phyloP scores from a whole-genome alignment of 2,113 vertebrate genomes.

The Xiphias gladius region DNA sequence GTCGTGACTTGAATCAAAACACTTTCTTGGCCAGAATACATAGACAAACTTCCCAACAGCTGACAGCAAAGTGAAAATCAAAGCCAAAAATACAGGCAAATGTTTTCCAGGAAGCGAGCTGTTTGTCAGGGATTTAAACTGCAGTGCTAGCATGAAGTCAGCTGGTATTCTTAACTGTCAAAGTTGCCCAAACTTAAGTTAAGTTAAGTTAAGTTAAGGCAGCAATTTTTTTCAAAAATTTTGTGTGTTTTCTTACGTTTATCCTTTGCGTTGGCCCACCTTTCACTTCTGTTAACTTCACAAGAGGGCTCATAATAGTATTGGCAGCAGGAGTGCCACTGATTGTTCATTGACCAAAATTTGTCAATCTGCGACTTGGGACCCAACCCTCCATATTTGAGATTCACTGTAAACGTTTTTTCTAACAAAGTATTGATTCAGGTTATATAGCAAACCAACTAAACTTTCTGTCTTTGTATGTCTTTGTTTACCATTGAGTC shows the following conservation, averaged over 20 bases:
- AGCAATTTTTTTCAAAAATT: not conserved
- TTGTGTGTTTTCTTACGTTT: not conserved
- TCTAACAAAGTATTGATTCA: constrained; percentile 61
- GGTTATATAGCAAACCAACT: constrained; percentile 68
- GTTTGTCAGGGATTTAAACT: constrained; percentile 47
- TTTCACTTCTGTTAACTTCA: constrained; percentile 3
- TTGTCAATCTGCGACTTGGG: not conserved
- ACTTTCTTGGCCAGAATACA: constrained; percentile 44
- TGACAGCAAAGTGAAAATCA: constrained; percentile 33
- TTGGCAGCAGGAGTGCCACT: not conserved
- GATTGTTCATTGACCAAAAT: not conserved
- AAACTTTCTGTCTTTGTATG: constrained; percentile 58
- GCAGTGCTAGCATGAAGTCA: constrained; percentile 19
- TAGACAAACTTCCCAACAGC: constrained; percentile 33
- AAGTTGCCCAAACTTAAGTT: not conserved
- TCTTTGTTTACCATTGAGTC: constrained; percentile 62
- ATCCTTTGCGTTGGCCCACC: not conserved
- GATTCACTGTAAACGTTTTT: constrained; percentile 44
- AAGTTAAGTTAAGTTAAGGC: no score
- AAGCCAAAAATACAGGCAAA: constrained; percentile 33
- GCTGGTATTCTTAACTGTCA: constrained; percentile 13
- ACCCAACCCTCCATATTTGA: constrained; percentile 18
- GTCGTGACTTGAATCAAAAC: constrained; percentile 49
- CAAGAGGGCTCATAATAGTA: not conserved
- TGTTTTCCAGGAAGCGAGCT: constrained; percentile 48